Base-by-base conservation (phyloP, 2,888 invertebrate species). In the Oligia latruncula region DNA sequence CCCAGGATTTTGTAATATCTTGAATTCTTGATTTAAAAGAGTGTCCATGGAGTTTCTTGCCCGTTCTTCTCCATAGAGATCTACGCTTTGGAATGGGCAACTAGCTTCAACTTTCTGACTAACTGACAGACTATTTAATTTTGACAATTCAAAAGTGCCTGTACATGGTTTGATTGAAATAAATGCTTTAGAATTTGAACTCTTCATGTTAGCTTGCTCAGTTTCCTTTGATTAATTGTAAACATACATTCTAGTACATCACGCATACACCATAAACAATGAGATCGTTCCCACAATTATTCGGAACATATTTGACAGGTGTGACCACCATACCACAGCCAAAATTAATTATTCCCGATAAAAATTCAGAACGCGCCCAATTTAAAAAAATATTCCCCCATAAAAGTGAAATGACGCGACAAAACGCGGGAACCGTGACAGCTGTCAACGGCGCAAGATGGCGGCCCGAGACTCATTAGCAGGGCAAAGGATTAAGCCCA, bases 381-480 rank as follows among this genome's bases (percentile, higher is more conserved):
- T 78, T 74, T 13, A 71, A 71, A 78, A 74, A 79, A 79, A 55
- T 35, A 58, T 23, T 52, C 66, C 43, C 85, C 66, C n/a, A 76
- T 81, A 90, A 86, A 88, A 77, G 83, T 85, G 83, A 87, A 85
- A 89, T 83, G 84, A 82, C 85, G 71, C 81, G 82, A 70, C 74
- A 86, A 90, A 90, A 82, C 87, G 90, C 90, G 89, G 90, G 86
- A 85, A 83, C 73, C 71, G 84, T 91, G 91, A 90, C 91, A 91
- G 89, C 87, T 91, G 91, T 91, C 91, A 91, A 70, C 81, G 80
- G 65, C 60, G 77, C 90, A 90, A 91, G 88, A 90, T 90, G 91
- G 91, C 90, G 82, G 87, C 77, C 84, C 80, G 77, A 78, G 81
- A 83, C 81, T 91, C 91, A 91, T 91, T 91, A 91, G 86, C 82